These are phyloP conservation scores for Papilio glaucus DNA, from an alignment of 1,140 invertebrate genomes.

Conservation along the genomic window DNA sequence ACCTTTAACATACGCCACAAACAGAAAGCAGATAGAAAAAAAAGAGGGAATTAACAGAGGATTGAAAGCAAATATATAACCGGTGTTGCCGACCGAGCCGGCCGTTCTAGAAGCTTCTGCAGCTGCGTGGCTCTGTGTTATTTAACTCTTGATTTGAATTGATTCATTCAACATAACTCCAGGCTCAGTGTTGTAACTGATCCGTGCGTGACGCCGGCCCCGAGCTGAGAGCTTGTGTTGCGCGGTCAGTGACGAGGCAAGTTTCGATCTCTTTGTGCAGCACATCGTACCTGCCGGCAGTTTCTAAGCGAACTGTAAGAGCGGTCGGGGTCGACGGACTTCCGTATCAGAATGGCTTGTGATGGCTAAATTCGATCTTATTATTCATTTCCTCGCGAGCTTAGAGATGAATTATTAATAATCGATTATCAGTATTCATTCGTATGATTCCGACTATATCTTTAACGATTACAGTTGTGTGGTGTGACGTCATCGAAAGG, in stretches of 20 bases:
- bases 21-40: no score
- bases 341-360: not conserved
- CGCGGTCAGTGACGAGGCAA: not conserved
- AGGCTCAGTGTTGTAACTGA: not conserved
- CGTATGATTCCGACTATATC: not conserved
- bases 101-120: no score
- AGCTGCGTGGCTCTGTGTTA: no score
- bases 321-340: conserved; percentile 2
- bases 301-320: not conserved
- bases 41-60: no score
- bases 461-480: not conserved
- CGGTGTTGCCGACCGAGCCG: no score
- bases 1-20: not conserved
- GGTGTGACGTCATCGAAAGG: not conserved
- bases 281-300: not conserved
- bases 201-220: not conserved
- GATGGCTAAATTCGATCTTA: conserved; percentile 5
- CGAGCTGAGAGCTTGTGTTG: no score
- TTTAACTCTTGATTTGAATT: no score
- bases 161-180: no score
- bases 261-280: not conserved
- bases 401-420: conserved; percentile 5
- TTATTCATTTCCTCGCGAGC: not conserved
- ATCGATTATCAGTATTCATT: not conserved
- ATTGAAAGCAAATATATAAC: no score